Percentiles rank a stretch among this genome's conserved stretches.
Conservation (phyloP, 2,113 vertebrate genomes). For the Brachypteracias leptosomus region DNA sequence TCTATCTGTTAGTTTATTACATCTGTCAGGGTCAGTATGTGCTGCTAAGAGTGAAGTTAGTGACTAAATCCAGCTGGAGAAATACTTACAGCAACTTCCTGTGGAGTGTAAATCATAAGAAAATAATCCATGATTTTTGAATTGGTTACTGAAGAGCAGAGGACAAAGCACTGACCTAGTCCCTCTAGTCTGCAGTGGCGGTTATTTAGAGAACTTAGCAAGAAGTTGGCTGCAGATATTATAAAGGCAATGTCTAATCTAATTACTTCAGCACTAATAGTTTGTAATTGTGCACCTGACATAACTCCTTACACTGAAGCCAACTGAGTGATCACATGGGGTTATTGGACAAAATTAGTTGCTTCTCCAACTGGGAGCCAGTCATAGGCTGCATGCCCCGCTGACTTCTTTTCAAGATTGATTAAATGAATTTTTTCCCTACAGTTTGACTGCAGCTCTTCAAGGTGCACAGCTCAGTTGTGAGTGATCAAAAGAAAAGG, state of each 20-base stretch:
- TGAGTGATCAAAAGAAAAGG: neutral
- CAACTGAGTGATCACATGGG: constrained; percentile 20
- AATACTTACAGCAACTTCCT: neutral
- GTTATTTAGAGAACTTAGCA: neutral
- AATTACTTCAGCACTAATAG: constrained; percentile 40
- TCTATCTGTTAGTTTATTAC: neutral
- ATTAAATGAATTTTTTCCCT: neutral
- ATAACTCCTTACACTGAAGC: constrained; percentile 4
- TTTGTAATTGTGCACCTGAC: constrained; percentile 27
- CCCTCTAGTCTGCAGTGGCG: neutral
- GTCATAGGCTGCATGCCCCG: neutral
- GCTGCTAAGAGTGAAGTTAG: neutral
- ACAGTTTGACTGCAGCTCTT: neutral
- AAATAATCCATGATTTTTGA: neutral
- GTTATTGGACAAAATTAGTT: constrained; percentile 34
- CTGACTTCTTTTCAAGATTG: neutral
- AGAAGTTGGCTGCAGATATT: neutral
- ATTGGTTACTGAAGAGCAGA: neutral
- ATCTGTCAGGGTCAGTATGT: neutral
- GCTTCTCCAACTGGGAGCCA: constrained; percentile 24
- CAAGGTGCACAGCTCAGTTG: neutral
- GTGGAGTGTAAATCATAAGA: neutral
- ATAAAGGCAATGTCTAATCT: constrained; percentile 14
- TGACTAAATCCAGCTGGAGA: neutral
- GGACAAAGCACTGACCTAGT: neutral